A percentile compares a stretch with the other conserved stretches of the same genome.
Evolutionary conservation across 1,140 invertebrate species (phyloP).

Genomic region (Lutraria rhynchaena): DNA sequence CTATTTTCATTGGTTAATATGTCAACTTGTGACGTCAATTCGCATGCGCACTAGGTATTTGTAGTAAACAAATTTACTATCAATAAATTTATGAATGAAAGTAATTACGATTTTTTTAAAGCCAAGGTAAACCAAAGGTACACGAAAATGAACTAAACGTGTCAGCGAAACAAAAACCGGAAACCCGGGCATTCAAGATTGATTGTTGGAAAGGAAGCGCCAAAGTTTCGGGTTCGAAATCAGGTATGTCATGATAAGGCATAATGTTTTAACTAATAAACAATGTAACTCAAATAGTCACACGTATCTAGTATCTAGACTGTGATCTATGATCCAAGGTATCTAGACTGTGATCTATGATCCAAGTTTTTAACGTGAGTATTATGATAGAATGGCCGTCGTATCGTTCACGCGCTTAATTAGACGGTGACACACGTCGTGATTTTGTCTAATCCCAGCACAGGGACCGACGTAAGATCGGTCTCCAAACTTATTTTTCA

Average conservation of each 20-base stretch:
- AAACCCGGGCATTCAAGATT: background rate
- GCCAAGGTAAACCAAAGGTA: background rate
- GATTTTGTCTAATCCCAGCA: too few relatives aligned
- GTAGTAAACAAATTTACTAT: constrained; percentile 55
- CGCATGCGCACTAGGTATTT: constrained; percentile 35
- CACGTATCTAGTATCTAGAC: too few relatives aligned
- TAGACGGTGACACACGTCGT: too few relatives aligned
- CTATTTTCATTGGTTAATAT: constrained; percentile 27
- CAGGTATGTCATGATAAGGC: background rate
- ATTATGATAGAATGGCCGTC: too few relatives aligned
- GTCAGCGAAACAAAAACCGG: background rate
- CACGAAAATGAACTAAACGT: background rate
- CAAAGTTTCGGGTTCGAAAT: background rate
- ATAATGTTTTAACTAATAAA: background rate
- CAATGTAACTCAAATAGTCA: background rate
- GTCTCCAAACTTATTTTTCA: too few relatives aligned
- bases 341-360: too few relatives aligned
- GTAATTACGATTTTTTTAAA: background rate
- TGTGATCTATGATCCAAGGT: too few relatives aligned
- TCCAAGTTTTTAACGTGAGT: too few relatives aligned
- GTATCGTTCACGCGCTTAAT: too few relatives aligned
- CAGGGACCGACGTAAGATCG: too few relatives aligned
- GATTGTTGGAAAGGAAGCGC: background rate
- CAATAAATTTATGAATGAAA: constrained; percentile 53
- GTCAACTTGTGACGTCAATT: background rate